phyloP scores from a whole-genome alignment of 2,113 vertebrate genomes.

The Hippocampus comes region DNA sequence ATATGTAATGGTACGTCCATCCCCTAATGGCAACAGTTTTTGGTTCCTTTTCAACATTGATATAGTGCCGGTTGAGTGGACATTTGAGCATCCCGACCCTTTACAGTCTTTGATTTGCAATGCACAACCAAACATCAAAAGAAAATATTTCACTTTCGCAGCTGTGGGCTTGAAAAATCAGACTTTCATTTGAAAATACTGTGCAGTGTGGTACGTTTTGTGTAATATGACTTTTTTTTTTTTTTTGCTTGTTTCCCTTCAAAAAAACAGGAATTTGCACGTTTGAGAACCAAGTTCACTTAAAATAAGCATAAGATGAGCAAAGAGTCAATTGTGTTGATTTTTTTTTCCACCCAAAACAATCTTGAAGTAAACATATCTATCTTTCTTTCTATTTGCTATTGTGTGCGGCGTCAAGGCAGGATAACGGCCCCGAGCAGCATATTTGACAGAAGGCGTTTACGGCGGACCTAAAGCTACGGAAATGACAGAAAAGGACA shows the following conservation, averaged over 20 bases:
- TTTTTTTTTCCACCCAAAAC: no score
- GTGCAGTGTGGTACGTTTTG: slow-evolving; percentile 2
- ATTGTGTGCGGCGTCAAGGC: slow-evolving; percentile 11
- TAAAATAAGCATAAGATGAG: no score
- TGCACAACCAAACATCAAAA: slow-evolving; percentile 23
- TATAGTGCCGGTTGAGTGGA: neutral
- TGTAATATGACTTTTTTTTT: slow-evolving; percentile 10
- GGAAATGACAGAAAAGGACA: slow-evolving; percentile 34
- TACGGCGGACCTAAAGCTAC: slow-evolving; percentile 24
- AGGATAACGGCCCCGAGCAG: slow-evolving; percentile 10
- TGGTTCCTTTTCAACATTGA: neutral
- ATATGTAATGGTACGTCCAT: neutral
- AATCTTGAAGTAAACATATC: neutral
- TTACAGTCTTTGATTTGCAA: slow-evolving; percentile 16
- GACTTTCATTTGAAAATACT: slow-evolving; percentile 33
- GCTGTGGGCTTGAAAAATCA: slow-evolving; percentile 20
- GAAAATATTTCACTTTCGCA: slow-evolving; percentile 39
- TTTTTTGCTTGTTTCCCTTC: slow-evolving; percentile 10
- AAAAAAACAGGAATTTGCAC: slow-evolving; percentile 8
- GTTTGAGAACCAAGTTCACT: no score
- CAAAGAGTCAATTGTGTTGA: no score
- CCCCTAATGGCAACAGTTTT: neutral
- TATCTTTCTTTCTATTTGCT: neutral
- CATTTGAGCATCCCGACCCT: slow-evolving; percentile 15
- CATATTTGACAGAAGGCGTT: slow-evolving; percentile 37